Evolutionary conservation across 2,888 invertebrate species (phyloP), one percentile per base, ranked within the genome.

Genomic region (Machimus atricapillus): DNA sequence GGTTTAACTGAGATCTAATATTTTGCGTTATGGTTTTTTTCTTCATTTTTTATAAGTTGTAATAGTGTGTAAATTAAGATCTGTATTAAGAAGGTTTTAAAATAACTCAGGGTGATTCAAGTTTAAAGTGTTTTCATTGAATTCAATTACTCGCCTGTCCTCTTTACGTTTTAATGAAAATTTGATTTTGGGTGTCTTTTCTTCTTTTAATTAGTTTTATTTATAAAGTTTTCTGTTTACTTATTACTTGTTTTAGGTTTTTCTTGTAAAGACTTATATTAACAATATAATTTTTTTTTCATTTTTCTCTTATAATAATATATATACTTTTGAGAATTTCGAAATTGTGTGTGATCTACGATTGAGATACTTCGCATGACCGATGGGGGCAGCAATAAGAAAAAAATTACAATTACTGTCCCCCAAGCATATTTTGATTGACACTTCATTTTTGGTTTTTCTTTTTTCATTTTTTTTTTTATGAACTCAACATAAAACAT

Each of bases 191-290:
- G 66, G 27, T 74, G n/a, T 73, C 16, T 37, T 58, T 12, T 66
- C 58, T 79, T 78, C 78, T 43, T 79, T 79, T 85, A 85, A 77
- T 87, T 83, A 73, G 85, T 83, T 77, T 52, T 88, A 78, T 85
- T 85, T 86, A 88, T 87, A 83, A 87, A 66, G 77, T 88, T 85
- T 85, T 86, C 56, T 86, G 19, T 58, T 85, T 87, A 46, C 58
- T 87, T 77, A 74, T 82, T 87, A 85, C 78, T 87, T 89, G 46
- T 43, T 87, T 87, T 87, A 58, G 87, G 77, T 87, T 87, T 34
- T 88, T 87, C 81, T 87, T 88, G 88, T 88, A 88, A 87, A 88
- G 88, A 88, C 88, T 89, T 89, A 87, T 88, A 88, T 87, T 89
- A 89, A 88, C 88, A 88, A 89, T 88, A 88, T 88, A 88, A 86